Conservation (phyloP, 2,797 vertebrate species). For the Neosalanx taihuensis region DNA sequence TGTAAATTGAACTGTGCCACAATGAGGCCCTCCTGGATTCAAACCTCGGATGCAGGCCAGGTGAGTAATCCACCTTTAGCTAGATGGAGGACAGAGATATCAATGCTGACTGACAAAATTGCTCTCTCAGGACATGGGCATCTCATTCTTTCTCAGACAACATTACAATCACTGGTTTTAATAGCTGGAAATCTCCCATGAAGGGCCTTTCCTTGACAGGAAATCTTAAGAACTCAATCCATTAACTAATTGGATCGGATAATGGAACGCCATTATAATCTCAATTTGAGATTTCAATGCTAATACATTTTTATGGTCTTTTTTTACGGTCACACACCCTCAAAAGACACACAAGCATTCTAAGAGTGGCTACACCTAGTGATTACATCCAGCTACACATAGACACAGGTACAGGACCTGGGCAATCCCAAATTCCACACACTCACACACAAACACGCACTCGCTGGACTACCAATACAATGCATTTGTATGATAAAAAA, state of each 20-base stretch:
- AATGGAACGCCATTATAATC: conserved; percentile 57
- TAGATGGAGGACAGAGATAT: conserved; percentile 68
- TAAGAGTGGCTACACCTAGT: background rate
- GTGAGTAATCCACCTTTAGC: conserved; percentile 59
- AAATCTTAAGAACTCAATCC: conserved; percentile 65
- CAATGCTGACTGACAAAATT: conserved; percentile 65
- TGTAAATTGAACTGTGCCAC: conserved; percentile 66
- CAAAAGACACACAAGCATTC: background rate
- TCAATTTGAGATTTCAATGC: conserved; percentile 61
- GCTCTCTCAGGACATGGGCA: conserved; percentile 64
- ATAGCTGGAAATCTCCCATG: conserved; percentile 61
- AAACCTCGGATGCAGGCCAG: conserved; percentile 39
- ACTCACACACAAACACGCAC: background rate
- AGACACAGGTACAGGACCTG: background rate
- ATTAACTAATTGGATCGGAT: conserved; percentile 74
- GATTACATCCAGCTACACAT: background rate
- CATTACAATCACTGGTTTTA: conserved; percentile 65
- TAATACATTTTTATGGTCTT: conserved; percentile 49
- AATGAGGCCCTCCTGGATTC: conserved; percentile 62
- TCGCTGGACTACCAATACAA: background rate
- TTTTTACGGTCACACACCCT: conserved; percentile 30
- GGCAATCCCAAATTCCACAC: background rate
- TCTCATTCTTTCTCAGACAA: conserved; percentile 65
- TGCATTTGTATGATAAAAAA: background rate
- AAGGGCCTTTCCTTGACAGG: conserved; percentile 58